Base-by-base conservation (phyloP, 2,797 vertebrate species). In the Enteromius anoplus region DNA sequence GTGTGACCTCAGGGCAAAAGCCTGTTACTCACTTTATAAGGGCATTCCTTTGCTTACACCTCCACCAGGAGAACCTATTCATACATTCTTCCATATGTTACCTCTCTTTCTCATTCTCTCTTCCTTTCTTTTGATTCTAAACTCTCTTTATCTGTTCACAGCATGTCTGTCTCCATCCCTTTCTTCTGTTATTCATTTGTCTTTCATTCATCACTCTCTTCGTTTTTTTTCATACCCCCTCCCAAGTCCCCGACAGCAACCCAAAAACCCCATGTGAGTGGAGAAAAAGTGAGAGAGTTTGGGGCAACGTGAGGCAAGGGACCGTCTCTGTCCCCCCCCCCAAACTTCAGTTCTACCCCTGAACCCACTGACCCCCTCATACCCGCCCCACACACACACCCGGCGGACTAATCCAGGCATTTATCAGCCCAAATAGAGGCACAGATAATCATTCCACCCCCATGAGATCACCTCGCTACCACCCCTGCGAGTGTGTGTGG, bases 391-490 rank as follows among this genome's bases (percentile, higher is more conserved):
- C 78, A 71, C 78, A 70, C 65, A 34, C 70, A 42, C 45, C 29
- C 60, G 8, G 34, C 84, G 82, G 81, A 86, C 88, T 92, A 92
- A 90, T 92, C 90, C 90, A 86, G 86, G 88, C 82, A 85, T 89
- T 85, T 89, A 88, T 87, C 88, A 82, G 83, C 70, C 88, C 87
- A 87, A 90, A 87, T 87, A 85, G 84, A 82, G 81, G 76, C 78
- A 62, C 80, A 87, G 84, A 90, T 91, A 89, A 87, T 93, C 51
- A 91, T 93, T 94, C 93, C 92, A 90, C 89, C 89, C 86, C 89
- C 84, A 88, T 88, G 90, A 92, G 86, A 91, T 91, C 90, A 88
- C 88, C 90, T 84, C 82, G 69, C 73, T 83, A 85, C 64, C 49
- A 73, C 90, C 73, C 91, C 79, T 71, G 81, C n/a, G 84, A 26